Evolutionary conservation across 2,797 vertebrate genomes (phyloP).

Genomic region (Eulemur albifrons): DNA sequence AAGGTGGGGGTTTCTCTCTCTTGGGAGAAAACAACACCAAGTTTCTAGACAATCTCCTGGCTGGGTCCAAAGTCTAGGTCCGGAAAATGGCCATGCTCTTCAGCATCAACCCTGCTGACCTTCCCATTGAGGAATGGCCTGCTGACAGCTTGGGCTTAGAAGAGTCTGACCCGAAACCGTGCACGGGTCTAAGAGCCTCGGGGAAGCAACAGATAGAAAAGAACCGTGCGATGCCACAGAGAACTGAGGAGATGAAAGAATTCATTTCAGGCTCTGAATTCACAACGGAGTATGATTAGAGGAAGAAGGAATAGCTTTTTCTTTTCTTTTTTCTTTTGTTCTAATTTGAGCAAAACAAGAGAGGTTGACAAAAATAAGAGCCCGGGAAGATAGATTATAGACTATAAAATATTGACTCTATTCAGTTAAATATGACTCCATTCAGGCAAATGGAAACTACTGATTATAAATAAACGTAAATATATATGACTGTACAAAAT

Average conservation of each 20-base stretch:
- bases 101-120: neutral
- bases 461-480: neutral
- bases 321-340: neutral
- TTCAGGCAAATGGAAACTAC: neutral
- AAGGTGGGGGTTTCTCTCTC: neutral
- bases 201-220: neutral
- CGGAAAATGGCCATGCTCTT: neutral
- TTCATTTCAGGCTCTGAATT: neutral
- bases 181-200: neutral
- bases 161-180: neutral
- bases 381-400: neutral
- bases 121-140: neutral
- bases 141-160: rapidly evolving
- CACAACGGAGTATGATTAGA: neutral
- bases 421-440: neutral
- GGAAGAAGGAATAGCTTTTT: neutral
- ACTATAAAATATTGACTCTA: neutral
- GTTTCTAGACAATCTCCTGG: neutral
- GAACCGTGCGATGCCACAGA: neutral
- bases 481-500: neutral
- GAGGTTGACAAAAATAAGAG: neutral
- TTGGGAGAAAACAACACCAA: neutral
- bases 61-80: neutral
- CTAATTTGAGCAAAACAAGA: neutral
- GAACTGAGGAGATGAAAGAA: neutral